These are phyloP conservation scores for Falco novaeseelandiae DNA, from an alignment of 2,797 vertebrate species.

Conservation along the genomic window DNA sequence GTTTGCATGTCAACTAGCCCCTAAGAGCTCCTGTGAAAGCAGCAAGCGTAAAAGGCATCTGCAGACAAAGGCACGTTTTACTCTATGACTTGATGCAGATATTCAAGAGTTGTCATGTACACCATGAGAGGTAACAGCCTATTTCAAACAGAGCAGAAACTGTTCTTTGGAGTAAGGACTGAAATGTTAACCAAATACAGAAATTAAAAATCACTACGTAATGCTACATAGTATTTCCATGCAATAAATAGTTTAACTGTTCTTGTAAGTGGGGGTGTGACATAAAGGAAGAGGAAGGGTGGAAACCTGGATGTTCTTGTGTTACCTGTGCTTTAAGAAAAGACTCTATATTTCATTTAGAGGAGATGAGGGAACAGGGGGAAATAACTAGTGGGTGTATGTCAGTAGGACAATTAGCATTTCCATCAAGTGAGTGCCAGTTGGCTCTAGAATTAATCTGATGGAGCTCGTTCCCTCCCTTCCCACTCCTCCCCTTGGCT, in stretches of 20 bases:
- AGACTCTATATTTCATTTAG: background rate
- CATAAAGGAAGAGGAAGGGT: background rate
- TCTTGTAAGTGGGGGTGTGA: background rate
- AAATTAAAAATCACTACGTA: background rate
- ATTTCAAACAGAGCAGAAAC: background rate
- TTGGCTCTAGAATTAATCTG: conserved; percentile 3
- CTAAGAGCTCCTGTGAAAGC: background rate
- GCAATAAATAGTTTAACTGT: background rate
- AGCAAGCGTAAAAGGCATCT: background rate
- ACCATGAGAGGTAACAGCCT: background rate
- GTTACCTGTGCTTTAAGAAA: conserved; percentile 40
- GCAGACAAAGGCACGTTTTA: background rate
- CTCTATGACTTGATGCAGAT: background rate
- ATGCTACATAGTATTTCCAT: background rate
- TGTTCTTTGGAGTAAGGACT: background rate
- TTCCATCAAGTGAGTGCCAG: conserved; percentile 36
- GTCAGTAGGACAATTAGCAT: conserved; percentile 37
- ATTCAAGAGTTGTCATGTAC: background rate
- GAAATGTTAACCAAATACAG: background rate
- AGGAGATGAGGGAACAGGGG: background rate
- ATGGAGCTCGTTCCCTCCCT: background rate
- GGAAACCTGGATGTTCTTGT: background rate
- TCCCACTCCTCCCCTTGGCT: conserved; percentile 28
- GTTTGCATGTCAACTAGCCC: background rate
- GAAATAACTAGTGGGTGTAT: conserved; percentile 13